A percentile compares a stretch with the other conserved stretches of the same genome.
Evolutionary conservation across 2,113 vertebrate genomes (phyloP).

Genomic region (Tichodroma muraria): DNA sequence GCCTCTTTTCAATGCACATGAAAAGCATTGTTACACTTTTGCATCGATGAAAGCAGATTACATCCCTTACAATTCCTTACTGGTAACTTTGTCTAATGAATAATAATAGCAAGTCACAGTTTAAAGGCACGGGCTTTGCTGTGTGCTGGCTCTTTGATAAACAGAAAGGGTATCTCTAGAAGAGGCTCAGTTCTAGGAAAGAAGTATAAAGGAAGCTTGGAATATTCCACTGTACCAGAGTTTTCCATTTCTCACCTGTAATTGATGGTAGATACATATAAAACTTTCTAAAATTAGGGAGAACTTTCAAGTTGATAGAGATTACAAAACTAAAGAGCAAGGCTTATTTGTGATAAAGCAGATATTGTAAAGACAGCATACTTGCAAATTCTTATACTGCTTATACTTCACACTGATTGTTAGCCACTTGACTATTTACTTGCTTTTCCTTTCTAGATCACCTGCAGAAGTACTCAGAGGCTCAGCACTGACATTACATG

Average conservation of each 20-base stretch:
- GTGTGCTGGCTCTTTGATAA: neutral
- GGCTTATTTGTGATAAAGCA: neutral
- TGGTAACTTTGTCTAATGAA: neutral
- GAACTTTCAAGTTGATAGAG: neutral
- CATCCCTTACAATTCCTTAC: neutral
- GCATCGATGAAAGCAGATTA: slow-evolving; percentile 9
- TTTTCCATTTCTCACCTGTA: neutral
- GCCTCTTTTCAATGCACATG: neutral
- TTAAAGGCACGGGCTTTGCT: neutral
- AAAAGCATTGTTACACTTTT: slow-evolving; percentile 10
- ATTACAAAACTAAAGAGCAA: neutral
- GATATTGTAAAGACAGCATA: neutral
- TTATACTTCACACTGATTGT: neutral
- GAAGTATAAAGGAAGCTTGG: neutral
- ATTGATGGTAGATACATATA: neutral
- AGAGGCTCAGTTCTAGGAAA: neutral
- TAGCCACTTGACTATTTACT: neutral
- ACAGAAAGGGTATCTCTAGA: neutral
- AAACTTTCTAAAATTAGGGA: neutral
- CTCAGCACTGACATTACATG: neutral
- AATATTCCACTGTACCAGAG: neutral
- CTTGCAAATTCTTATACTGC: neutral
- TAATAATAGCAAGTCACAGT: neutral
- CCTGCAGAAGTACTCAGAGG: neutral
- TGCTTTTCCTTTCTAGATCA: neutral